These are phyloP conservation scores for Dione vanillae DNA, from an alignment of 2,888 invertebrate genomes.

Conservation along the genomic window DNA sequence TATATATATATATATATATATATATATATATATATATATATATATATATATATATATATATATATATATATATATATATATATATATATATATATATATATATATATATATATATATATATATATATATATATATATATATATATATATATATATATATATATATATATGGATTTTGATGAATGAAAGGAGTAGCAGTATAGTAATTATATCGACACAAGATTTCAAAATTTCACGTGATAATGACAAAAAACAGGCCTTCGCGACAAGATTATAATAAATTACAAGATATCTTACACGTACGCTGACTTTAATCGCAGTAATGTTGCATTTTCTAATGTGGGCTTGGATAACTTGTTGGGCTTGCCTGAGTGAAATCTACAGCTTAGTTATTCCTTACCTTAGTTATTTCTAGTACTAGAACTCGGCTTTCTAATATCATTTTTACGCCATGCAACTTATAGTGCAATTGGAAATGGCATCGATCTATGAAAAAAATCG, in stretches of 20 bases:
- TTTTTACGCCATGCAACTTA: neutral
- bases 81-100: no score
- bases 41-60: no score
- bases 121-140: no score
- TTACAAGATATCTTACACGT: conserved; percentile 14
- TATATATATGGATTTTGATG: no score
- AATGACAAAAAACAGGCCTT: neutral
- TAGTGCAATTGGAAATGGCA: neutral
- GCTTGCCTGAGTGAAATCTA: conserved; percentile 31
- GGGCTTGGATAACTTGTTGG: conserved; percentile 16
- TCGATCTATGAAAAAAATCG: no score
- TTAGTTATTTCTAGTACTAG: neutral
- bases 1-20: no score
- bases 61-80: no score
- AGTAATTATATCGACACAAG: neutral
- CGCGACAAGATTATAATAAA: conserved; percentile 13
- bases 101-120: no score
- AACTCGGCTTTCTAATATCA: conserved; percentile 22
- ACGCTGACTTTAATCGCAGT: conserved; percentile 2
- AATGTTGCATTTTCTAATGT: conserved; percentile 5
- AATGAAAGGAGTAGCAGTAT: no score
- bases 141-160: no score
- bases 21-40: no score
- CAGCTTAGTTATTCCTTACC: conserved; percentile 20
- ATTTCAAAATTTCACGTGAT: neutral